Evolutionary conservation across 2,113 vertebrate genomes (phyloP), one percentile per base, ranked within the genome.

Genomic region (Cromileptes altivelis): DNA sequence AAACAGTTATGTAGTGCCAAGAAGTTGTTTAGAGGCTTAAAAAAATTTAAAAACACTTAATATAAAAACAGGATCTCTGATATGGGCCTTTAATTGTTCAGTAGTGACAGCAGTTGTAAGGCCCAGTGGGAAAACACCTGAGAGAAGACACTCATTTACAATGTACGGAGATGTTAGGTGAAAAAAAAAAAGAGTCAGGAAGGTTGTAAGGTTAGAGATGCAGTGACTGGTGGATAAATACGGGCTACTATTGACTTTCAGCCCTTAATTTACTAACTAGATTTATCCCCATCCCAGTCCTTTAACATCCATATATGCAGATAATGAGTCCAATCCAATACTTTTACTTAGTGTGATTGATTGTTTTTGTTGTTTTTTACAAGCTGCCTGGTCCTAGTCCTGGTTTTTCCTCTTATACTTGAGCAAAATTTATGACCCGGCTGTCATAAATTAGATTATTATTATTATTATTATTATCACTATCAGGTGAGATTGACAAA

Each of bases 211-310:
- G 33, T 52, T 52, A 25, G 17, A 27, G 17, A 49, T 6, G 1
- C 18, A 33, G 23, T 37, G 64, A 18, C 68, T 71, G 33, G 56
- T 53, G n/a, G 23, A 55, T 63, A 33, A 47, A 80, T 30, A n/a
- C 9, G 12, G 12, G 23, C 27, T 30, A 4, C 25, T 21, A 6
- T 14, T 57, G 23, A 25, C 19, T 58, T 14, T 78, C 42, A 78
- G 68, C 23, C 37, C 7, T 80, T 21, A 33, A 52, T 55, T 27
- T 25, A 45, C 58, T 61, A 40, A 70, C 30, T 15, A 21, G 33
- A 37, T 37, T 6, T 37, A 37, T 37, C 33, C 42, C 42, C 2
- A 8, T 45, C 42, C 3, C 9, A 3, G 33, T 49, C 23, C n/a
- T 49, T 49, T 18, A 49, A 50, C 17, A 19, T 6, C 33, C 4